phyloP scores from a whole-genome alignment of 53 echinoderm and acorn worm species.

The Holothuria leucospilota region DNA sequence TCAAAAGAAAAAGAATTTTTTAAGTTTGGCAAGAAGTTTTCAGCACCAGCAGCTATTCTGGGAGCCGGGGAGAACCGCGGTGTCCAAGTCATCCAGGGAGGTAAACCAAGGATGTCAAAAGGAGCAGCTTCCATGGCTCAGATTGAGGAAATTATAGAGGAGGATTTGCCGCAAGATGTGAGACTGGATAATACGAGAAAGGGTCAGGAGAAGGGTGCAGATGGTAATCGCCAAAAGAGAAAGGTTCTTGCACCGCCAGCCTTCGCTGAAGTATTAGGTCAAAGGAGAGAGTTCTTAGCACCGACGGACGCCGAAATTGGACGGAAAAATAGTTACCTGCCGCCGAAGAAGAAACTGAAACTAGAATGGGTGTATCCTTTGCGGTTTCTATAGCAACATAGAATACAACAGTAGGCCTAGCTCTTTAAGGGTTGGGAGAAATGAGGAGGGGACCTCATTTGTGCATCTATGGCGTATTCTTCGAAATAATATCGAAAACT shows the following conservation, averaged over 20 bases:
- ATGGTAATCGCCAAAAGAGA: conserved; percentile 39
- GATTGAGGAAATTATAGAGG: conserved; percentile 26
- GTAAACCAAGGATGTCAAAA: not conserved
- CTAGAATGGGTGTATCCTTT: conserved; percentile 99
- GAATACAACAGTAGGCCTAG: not conserved
- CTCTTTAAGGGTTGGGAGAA: too few species aligned
- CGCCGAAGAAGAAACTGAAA: conserved; percentile 85
- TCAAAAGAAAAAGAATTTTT: conserved; percentile 3
- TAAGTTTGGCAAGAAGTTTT: conserved; percentile 18
- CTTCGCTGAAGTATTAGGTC: conserved; percentile 77
- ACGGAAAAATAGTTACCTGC: conserved; percentile 36
- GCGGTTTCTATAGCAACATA: too few species aligned
- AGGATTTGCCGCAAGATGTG: not conserved
- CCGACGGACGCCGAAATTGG: conserved; percentile 69
- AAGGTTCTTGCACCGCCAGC: conserved; percentile 68
- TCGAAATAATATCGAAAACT: too few species aligned
- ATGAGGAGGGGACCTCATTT: too few species aligned
- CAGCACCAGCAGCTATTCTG: not conserved
- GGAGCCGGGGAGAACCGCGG: not conserved
- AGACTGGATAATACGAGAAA: conserved; percentile 20
- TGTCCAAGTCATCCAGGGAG: conserved; percentile 17
- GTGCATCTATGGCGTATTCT: too few species aligned
- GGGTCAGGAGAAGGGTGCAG: not conserved
- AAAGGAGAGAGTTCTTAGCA: conserved; percentile 78
- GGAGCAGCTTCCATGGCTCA: not conserved